Evolutionary conservation across 2,797 vertebrate species (phyloP), one percentile per base, ranked within the genome.

Genomic region (Oreonectes daqikongensis): DNA sequence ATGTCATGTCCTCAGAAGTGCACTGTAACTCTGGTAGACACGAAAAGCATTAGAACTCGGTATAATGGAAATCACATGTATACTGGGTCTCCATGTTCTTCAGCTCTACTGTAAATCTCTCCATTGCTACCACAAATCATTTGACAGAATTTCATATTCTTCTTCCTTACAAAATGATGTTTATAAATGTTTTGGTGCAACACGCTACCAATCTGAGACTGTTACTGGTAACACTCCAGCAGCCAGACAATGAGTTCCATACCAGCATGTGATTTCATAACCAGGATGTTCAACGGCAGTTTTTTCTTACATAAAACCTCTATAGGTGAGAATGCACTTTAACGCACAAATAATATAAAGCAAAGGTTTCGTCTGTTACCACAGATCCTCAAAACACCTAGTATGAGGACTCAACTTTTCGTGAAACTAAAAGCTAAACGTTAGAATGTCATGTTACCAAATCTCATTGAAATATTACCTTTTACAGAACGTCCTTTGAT

Each of bases 231-330:
- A 75, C 50, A 75, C 48, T 32, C 53, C 50, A 75, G n/a, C 50
- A 75, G n/a, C 30, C 38, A 46, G 38, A 57, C 72, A 57, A 15
- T 75, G 24, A 75, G 72, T 55, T 75, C 35, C 65, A 75, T 66
- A 66, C 81, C 82, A 85, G 81, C 83, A 55, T 75, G 35, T 65
- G 48, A 74, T 73, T 64, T 64, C 38, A 28, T 65, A 28, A 30
- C 17, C 48, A 55, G 48, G 35, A 65, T 52, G 32, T 65, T 48
- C 17, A 53, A 32, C 53, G n/a, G 60, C 30, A 10, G 30, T 55
- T 66, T 50, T 70, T 35, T 69, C 20, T 5, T 18, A 46, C 32
- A 50, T 14, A 40, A 28, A 73, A 64, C 15, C 15, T 64, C 60
- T 28, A 32, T 63, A 46, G 22, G 20, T 40, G 32, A 65, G 17